Base-by-base conservation (phyloP, 2,797 vertebrate genomes). In the Siniperca undulata region DNA sequence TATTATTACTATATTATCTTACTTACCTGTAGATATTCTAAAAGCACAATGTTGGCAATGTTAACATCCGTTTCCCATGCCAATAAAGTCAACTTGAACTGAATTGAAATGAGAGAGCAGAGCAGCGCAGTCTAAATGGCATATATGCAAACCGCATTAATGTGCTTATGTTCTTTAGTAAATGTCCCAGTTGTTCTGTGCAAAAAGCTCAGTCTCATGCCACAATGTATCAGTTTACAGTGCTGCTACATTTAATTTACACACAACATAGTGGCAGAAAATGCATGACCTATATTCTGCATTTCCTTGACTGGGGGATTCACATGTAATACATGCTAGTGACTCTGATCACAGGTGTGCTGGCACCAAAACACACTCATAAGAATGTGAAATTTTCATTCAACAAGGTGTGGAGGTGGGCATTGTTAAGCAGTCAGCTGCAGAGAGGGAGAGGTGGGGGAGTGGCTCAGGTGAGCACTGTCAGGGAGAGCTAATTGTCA, bases 81-180 rank as follows among this genome's bases (percentile, higher is more conserved):
- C 30, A 30, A 30, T 30, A 30, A 30, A 30, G 30, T 30, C 30
- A 30, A 30, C 30, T 30, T 30, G 30, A 30, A 30, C 30, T 30
- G 30, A 30, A 30, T 3, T 30, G 30, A 30, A 30, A 30, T 30
- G 70, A 73, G 44, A 66, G 48, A 83, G 78, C 16, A 36, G 56
- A 76, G 81, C 40, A 66, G 75, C 20, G n/a, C 13, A 17, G 53
- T 69, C 77, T 81, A 89, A 93, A 93, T 90, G 86, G 90, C 74
- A 89, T 91, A 93, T 91, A 92, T 92, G 88, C 89, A 90, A 89
- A 90, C 70, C 42, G 61, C 91, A 93, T 91, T 92, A 94, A 92
- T 88, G 85, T 94, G 82, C 90, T 94, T 93, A 94, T 90, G 90
- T 89, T 91, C 89, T 93, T 87, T 93, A 86, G 81, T 80, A 85